These are phyloP conservation scores for Larimichthys crocea DNA, from an alignment of 2,113 vertebrate species.

Conservation along the genomic window DNA sequence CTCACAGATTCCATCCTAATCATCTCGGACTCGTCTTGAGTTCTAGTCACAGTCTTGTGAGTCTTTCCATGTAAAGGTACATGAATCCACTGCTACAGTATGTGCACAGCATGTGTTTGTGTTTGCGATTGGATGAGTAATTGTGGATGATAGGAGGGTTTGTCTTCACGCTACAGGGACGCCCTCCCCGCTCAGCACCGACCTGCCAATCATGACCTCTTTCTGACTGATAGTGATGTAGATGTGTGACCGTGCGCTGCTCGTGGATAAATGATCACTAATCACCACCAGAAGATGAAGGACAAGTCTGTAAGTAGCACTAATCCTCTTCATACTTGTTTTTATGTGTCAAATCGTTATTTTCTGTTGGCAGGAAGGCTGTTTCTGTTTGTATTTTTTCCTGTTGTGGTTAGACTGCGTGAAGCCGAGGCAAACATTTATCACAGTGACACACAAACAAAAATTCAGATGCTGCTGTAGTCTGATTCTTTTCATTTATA, in stretches of 20 bases:
- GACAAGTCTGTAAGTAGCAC: constrained; percentile 71
- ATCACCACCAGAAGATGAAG: constrained; percentile 66
- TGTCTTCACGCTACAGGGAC: constrained; percentile 51
- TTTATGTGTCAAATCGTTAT: constrained; percentile 6
- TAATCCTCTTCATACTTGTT: not conserved
- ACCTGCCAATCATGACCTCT: constrained; percentile 67
- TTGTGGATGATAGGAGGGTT: constrained; percentile 58
- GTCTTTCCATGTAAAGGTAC: too few relatives aligned
- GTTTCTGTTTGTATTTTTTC: constrained; percentile 55
- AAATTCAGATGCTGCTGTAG: not conserved
- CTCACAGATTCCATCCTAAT: not conserved
- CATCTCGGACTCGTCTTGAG: not conserved
- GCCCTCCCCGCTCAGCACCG: constrained; percentile 19
- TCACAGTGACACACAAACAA: constrained; percentile 50
- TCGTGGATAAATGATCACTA: constrained; percentile 65
- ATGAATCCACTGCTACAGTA: too few relatives aligned
- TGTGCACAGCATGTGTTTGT: not conserved
- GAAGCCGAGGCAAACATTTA: constrained; percentile 57
- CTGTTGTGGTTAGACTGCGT: constrained; percentile 70
- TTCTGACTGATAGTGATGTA: constrained; percentile 44
- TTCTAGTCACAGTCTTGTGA: too few relatives aligned
- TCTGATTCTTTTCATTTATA: not conserved
- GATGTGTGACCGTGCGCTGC: constrained; percentile 21
- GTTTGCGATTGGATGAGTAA: constrained; percentile 23
- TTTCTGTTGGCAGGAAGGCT: constrained; percentile 61